A percentile compares a stretch with the other conserved stretches of the same genome.
These are phyloP conservation scores for Nebria salina DNA, from an alignment of 2,888 invertebrate species.

Conservation along the genomic window DNA sequence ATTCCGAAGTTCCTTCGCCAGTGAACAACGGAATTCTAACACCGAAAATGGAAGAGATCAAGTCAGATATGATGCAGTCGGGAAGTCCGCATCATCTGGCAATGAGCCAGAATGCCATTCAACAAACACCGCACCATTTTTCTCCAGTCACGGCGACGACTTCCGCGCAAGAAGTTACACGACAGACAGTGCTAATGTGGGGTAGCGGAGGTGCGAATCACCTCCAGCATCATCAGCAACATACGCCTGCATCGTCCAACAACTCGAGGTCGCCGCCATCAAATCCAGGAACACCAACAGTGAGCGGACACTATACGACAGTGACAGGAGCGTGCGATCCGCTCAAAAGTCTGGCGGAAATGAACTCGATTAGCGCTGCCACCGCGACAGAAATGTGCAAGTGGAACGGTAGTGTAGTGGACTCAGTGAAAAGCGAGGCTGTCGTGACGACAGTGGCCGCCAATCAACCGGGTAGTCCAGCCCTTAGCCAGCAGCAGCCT, in stretches of 20 bases:
- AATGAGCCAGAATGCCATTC: constrained; percentile 52
- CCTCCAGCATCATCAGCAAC: constrained; percentile 54
- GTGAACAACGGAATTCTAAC: constrained; percentile 68
- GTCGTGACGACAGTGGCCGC: constrained; percentile 53
- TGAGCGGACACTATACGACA: constrained; percentile 49
- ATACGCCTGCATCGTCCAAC: constrained; percentile 50
- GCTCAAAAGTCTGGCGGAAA: constrained; percentile 58
- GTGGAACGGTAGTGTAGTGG: constrained; percentile 56
- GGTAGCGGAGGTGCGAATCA: constrained; percentile 65
- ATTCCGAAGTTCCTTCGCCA: constrained; percentile 72
- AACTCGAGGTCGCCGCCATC: constrained; percentile 52
- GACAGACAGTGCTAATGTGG: constrained; percentile 96
- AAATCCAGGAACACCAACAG: constrained; percentile 55
- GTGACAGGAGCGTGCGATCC: constrained; percentile 54
- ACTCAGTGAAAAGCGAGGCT: constrained; percentile 56
- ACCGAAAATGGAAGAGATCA: constrained; percentile 71
- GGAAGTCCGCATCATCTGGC: constrained; percentile 53
- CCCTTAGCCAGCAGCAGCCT: constrained; percentile 60
- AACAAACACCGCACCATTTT: constrained; percentile 59
- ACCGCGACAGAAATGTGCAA: constrained; percentile 57
- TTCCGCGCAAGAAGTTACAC: constrained; percentile 66
- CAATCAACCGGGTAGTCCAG: constrained; percentile 50
- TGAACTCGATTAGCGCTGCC: constrained; percentile 53
- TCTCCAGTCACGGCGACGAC: constrained; percentile 57
- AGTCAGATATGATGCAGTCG: constrained; percentile 60